Evolutionary conservation across 2,888 invertebrate genomes (phyloP).

Genomic region (Platynereis dumerilii): DNA sequence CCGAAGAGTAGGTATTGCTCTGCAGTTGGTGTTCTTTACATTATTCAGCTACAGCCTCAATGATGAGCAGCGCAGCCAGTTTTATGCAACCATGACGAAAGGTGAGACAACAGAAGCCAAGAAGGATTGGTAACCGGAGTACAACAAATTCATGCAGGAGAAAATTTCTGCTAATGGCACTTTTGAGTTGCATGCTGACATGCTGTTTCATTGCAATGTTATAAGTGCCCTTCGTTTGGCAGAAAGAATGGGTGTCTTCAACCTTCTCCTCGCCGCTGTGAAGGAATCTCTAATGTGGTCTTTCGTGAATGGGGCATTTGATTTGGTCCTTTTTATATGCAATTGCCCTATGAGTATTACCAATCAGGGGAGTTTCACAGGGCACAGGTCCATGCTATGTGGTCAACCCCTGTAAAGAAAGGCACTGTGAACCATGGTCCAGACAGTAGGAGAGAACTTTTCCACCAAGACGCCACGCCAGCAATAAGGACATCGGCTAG

Average conservation of each 20-base stretch:
- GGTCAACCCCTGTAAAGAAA: no score
- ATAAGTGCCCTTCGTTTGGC: conserved; percentile 30
- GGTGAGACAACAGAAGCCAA: background rate
- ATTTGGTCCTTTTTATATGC: conserved; percentile 29
- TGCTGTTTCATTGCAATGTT: conserved; percentile 36
- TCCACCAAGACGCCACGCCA: background rate
- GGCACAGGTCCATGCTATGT: no score
- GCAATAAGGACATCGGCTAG: no score
- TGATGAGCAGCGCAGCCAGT: background rate
- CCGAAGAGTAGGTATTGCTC: conserved; percentile 13
- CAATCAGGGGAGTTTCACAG: background rate
- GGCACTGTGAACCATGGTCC: background rate
- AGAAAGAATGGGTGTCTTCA: conserved; percentile 35
- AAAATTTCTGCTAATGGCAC: conserved; percentile 11
- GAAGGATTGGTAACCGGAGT: background rate
- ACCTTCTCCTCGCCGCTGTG: conserved; percentile 30
- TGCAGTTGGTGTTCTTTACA: conserved; percentile 1
- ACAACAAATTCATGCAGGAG: background rate
- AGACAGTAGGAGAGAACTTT: background rate
- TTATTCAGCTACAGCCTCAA: background rate
- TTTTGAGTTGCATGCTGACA: conserved; percentile 32
- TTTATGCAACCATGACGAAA: no score
- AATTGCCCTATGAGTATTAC: background rate
- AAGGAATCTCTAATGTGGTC: conserved; percentile 22
- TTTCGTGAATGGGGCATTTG: conserved; percentile 31